Conservation (phyloP, 1,140 invertebrate species). For the Eulimnadia texana region DNA sequence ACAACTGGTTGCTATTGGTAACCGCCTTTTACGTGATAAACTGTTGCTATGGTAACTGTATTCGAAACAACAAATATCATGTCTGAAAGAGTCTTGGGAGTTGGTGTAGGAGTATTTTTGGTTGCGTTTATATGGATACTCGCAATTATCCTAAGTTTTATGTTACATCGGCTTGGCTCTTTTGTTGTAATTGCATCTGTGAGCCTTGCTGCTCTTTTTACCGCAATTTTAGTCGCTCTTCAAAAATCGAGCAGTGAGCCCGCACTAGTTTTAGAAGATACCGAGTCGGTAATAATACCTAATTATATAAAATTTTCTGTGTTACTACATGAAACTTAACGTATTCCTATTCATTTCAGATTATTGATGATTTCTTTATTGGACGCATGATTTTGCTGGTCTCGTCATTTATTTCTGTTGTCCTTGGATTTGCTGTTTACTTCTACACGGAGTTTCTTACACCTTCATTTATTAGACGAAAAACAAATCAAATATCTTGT, state of each 20-base stretch:
- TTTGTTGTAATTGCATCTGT: not conserved
- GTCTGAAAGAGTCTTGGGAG: not conserved
- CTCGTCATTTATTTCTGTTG: not conserved
- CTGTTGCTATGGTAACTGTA: not conserved
- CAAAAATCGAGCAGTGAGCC: not conserved
- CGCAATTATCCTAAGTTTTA: not conserved
- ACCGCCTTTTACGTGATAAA: too few species aligned
- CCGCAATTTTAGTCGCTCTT: not conserved
- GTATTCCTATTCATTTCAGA: not conserved
- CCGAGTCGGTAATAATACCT: too few species aligned
- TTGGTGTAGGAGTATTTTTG: not conserved
- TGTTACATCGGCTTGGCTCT: not conserved
- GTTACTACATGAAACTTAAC: too few species aligned
- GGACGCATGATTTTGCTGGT: not conserved
- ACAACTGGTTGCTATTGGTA: too few species aligned
- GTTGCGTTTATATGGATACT: not conserved
- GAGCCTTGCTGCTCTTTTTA: not conserved
- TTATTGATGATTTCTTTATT: not conserved
- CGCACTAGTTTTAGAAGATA: not conserved
- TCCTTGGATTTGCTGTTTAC: not conserved
- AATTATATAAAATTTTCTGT: too few species aligned
- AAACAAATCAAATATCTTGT: not conserved
- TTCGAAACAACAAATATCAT: not conserved
- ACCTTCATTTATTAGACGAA: not conserved
- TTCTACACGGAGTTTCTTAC: not conserved